Evolutionary conservation across 2,888 invertebrate species (phyloP).

Genomic region (Nematopogon swammerdamellus): DNA sequence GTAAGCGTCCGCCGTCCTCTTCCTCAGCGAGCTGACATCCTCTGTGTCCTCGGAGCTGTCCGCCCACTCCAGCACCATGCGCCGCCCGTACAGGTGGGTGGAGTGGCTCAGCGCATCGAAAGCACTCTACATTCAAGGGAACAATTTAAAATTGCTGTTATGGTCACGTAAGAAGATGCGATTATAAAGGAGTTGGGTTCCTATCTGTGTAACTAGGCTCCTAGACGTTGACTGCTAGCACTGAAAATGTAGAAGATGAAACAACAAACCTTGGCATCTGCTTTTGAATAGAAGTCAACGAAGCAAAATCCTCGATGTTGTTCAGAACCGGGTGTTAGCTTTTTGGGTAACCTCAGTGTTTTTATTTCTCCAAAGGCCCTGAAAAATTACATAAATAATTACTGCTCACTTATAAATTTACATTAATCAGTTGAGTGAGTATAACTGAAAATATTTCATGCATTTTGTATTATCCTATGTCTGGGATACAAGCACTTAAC

Average conservation of each 20-base stretch:
- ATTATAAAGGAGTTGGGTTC: too few species aligned
- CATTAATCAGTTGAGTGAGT: too few species aligned
- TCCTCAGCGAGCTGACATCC: slow-evolving; percentile 75
- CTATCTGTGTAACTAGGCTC: too few species aligned
- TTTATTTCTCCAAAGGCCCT: slow-evolving; percentile 93
- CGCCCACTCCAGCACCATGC: slow-evolving; percentile 96
- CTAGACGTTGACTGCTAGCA: too few species aligned
- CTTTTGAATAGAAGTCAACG: slow-evolving; percentile 84
- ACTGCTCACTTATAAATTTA: too few species aligned
- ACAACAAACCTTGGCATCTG: slow-evolving; percentile 82
- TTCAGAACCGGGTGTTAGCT: slow-evolving; percentile 70
- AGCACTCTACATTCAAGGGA: slow-evolving; percentile 65
- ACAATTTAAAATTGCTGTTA: slow-evolving; percentile 1
- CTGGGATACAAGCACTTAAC: too few species aligned
- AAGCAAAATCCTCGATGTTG: slow-evolving; percentile 96
- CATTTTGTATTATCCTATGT: too few species aligned
- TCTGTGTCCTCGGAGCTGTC: slow-evolving; percentile 65
- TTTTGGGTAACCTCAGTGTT: slow-evolving; percentile 86
- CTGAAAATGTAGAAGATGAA: too few species aligned
- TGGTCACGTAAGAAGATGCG: too few species aligned
- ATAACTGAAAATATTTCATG: too few species aligned
- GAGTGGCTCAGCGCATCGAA: slow-evolving; percentile 92
- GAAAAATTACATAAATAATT: slow-evolving; percentile 17
- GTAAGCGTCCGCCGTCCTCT: slow-evolving; percentile 71
- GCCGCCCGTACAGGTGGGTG: slow-evolving; percentile 95